Evolutionary conservation across 2,797 vertebrate species (phyloP), one percentile per base, ranked within the genome.

Genomic region (Gallinago nigripennis): DNA sequence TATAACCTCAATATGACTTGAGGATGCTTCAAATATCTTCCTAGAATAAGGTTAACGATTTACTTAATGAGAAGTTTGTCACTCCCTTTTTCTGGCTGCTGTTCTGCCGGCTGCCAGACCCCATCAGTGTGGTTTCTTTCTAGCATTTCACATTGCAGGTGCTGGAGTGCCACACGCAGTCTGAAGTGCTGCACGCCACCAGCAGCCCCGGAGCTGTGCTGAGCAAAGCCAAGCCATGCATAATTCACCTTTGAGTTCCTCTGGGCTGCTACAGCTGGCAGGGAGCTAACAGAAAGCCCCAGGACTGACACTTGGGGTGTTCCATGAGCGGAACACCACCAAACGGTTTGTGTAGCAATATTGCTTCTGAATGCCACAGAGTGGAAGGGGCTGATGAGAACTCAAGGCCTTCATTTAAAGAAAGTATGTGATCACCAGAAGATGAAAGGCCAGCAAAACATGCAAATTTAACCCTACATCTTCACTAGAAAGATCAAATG

Each of bases 401-500:
- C n/a, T 30, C 66, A 56, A 16, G 54, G 27, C 37, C 43, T 88
- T 96, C 18, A 35, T 84, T 84, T 79, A 58, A 76, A 86, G 64
- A 57, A 85, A 33, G 63, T 73, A 33, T 60, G 51, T 72, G 92
- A 76, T 81, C 8, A 12, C 70, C 68, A 92, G 73, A 89, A 97
- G 80, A 92, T 85, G 37, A 96, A 88, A 94, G 61, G 73, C 75
- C 58, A 95, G 83, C 57, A 94, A 93, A 95, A 92, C 65, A 90
- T 73, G 45, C 21, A 90, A 85, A 95, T 96, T 96, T 92, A 91
- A 93, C 51, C 75, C 78, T 92, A 39, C 65, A 78, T 94, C 86
- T 96, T 95, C 69, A 27, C 50, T 88, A 65, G 93, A 72, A 96
- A 97, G 92, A 95, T 96, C 88, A 95, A 94, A 92, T 95, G 88